Base-by-base conservation (phyloP, 92 coral and sea anemone genomes). In the Siderastrea radians region DNA sequence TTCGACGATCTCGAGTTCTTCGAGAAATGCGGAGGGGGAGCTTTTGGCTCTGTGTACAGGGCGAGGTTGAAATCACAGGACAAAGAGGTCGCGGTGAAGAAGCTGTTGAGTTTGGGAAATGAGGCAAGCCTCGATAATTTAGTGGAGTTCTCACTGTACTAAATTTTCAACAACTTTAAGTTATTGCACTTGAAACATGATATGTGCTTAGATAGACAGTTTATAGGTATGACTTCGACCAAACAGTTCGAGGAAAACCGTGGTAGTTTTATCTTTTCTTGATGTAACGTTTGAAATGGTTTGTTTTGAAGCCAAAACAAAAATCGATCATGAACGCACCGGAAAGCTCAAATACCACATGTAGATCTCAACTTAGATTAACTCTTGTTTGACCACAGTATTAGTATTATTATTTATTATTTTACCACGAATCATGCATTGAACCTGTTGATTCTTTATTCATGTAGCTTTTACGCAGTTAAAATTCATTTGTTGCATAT, bases 21-120 rank as follows among this genome's bases (percentile, higher is more conserved):
- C 62, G 98, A 95, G 84, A 90, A 92, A 16, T 93, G 96, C 67
- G 98, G 98, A 2, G 96, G 94, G 38, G 98, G 98, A n/a, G 87
- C 98, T 53, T 95, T 91, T 64, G 98, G 98, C 3, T 93, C 98
- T 7, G 98, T 95, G 49, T 95, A 93, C 77, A 84, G 90, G 51
- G 96, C 96, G 14, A 85, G 70, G 16, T 95, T 96, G 98, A 74
- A 73, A 62, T 93, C 98, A 16, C 84, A 93, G 79, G 90, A 82
- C 44, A 91, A 80, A 52, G 96, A 93, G 48, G 95, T 95, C 9
- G 98, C 98, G 5, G 98, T 95, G 52, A 95, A 95, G 90, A 95
- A 95, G 84, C 70, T 95, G 48, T 84, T 95, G 52, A 84, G 91
- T 19, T 75, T 95, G 71, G 98, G 92, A 38, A 90, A 89, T 38